Evolutionary conservation across 2,797 vertebrate genomes (phyloP).

Genomic region (Mustela erminea): DNA sequence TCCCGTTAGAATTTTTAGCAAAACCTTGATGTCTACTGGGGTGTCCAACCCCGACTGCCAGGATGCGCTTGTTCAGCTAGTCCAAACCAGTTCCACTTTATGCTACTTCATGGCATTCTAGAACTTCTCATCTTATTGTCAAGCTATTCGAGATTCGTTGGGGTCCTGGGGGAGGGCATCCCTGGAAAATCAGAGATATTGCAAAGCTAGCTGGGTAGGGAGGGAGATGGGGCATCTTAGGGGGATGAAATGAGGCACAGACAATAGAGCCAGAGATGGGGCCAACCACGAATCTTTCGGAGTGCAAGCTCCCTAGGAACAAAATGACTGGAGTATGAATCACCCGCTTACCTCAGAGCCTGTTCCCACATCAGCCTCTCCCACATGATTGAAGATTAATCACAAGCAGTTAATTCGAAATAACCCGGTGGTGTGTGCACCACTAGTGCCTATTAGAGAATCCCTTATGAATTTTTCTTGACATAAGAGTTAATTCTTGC

Average conservation of each 20-base stretch:
- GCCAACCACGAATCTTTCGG: neutral
- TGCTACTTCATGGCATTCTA: constrained; percentile 4
- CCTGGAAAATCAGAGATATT: constrained; percentile 41
- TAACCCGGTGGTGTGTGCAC: neutral
- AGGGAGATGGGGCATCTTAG: neutral
- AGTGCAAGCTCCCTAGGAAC: neutral
- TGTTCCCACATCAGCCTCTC: constrained; percentile 54
- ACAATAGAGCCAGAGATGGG: neutral
- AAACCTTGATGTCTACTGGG: constrained; percentile 30
- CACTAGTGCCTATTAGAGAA: neutral
- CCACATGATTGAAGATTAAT: constrained; percentile 65
- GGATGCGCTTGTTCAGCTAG: neutral
- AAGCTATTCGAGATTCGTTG: constrained; percentile 5
- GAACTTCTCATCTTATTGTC: neutral
- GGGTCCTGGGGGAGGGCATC: neutral
- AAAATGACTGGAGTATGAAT: constrained; percentile 60
- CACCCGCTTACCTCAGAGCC: constrained; percentile 68
- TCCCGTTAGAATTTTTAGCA: constrained; percentile 13
- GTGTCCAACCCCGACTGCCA: neutral
- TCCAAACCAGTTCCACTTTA: constrained; percentile 17
- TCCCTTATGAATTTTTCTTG: constrained; percentile 31
- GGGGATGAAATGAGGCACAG: neutral
- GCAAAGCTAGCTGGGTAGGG: neutral
- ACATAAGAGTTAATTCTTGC: neutral
- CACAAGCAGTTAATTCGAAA: constrained; percentile 65